Base-by-base conservation (phyloP, 1,140 invertebrate species). In the Neuroterus valhalla region DNA sequence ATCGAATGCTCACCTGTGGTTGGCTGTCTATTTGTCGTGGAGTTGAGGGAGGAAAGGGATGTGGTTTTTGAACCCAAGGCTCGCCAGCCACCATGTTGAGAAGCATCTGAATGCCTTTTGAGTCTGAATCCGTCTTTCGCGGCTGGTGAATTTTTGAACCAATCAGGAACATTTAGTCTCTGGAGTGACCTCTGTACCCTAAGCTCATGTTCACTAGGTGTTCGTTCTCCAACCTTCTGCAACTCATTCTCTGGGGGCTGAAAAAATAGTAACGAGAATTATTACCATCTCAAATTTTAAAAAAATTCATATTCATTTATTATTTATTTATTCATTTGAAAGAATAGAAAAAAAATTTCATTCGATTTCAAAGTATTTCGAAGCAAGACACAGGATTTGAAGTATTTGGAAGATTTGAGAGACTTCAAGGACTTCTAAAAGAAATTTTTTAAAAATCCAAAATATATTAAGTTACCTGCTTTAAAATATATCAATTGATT, bases 241-340 rank as follows among this genome's bases (percentile, higher is more conserved):
- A 98, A 92, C 86, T 96, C 95, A 93, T 97, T 98, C 91, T 98
- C 96, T 76, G 96, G 96, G 81, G 96, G 95, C 96, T 97, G 92
- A 1, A 94, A 91, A 66, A 77, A 75, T 68, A 78, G 66, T 42
- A 38, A 42, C 66, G 31, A 26, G 5, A 50, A 17, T 17, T 17
- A 17, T 50, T 17, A 50, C 17, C 4, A 48, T 19, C 17, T 19
- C 17, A 19, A 6, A 50, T 46, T 46, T 46, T 46, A 46, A n/a
- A 46, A 46, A 46, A 46, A n/a, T n/a, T n/a, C n/a, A n/a, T n/a
- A n/a, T n/a, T n/a, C n/a, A n/a, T n/a, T n/a, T n/a, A n/a, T n/a
- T n/a, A n/a, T n/a, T n/a, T n/a, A n/a, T n/a, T n/a, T n/a, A n/a
- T n/a, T n/a, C n/a, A n/a, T n/a, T n/a, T n/a, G n/a, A n/a, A n/a